These are phyloP conservation scores for Helogale parvula DNA, from an alignment of 2,113 vertebrate species.

Conservation along the genomic window DNA sequence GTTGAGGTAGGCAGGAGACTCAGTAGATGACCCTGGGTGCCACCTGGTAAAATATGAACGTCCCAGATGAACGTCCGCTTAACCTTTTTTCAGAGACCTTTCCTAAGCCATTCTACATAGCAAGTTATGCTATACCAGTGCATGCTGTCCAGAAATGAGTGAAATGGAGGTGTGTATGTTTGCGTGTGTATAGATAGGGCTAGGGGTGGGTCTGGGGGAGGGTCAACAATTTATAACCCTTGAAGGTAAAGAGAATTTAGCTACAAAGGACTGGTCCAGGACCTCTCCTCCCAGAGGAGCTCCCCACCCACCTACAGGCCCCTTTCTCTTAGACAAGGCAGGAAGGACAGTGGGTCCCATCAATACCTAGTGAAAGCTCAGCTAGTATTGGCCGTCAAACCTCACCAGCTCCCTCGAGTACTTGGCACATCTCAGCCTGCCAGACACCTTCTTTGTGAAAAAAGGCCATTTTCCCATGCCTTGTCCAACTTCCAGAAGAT, in stretches of 20 bases:
- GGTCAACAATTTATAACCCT: not conserved
- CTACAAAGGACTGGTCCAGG: not conserved
- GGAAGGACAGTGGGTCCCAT: accelerated
- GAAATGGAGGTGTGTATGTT: not conserved
- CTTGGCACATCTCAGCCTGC: accelerated
- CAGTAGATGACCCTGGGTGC: not conserved
- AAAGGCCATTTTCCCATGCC: accelerated
- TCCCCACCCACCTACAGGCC: accelerated
- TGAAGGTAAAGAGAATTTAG: not conserved
- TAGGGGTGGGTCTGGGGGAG: not conserved
- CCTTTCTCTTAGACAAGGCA: not conserved
- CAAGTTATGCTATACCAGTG: not conserved
- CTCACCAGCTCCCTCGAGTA: not conserved
- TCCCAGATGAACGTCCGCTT: not conserved
- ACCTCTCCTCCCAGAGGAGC: not conserved
- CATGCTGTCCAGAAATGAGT: not conserved
- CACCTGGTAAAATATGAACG: not conserved
- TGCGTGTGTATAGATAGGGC: not conserved
- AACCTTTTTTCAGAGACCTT: not conserved
- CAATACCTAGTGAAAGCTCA: accelerated
- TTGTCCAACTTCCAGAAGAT: not conserved
- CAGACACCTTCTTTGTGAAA: not conserved
- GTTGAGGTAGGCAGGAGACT: not conserved
- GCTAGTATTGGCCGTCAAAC: accelerated
- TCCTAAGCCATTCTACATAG: not conserved